A percentile compares a stretch with the other conserved stretches of the same genome.
Conservation (phyloP, 2,888 invertebrate genomes). For the Zaprionus lineosus region DNA sequence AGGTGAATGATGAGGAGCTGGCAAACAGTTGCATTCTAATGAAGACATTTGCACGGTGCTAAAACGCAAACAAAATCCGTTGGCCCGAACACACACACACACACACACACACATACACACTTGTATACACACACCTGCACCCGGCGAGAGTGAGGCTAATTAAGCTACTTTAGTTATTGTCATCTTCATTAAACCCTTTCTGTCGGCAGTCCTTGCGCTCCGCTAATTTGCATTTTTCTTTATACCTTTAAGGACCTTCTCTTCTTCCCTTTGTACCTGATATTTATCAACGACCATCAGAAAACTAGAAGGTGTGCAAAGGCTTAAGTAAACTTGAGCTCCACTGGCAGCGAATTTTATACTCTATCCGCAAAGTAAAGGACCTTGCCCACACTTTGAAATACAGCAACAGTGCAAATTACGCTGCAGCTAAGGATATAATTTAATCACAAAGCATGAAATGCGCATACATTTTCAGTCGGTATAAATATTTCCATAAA, state of each 20-base stretch:
- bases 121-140: conserved; percentile 4
- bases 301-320: too few relatives aligned
- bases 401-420: too few relatives aligned
- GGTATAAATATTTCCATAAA: too few relatives aligned
- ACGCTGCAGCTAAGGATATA: too few relatives aligned
- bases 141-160: conserved; percentile 42
- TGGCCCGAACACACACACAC: conserved; percentile 1
- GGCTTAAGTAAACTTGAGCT: too few relatives aligned
- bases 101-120: conserved; percentile 1
- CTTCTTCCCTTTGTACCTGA: background rate
- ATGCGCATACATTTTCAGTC: too few relatives aligned
- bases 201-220: background rate
- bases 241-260: background rate
- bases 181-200: conserved; percentile 6
- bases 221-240: conserved; percentile 6
- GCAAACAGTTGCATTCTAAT: conserved; percentile 67
- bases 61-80: conserved; percentile 1
- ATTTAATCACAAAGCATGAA: too few relatives aligned
- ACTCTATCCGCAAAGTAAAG: too few relatives aligned
- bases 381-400: too few relatives aligned
- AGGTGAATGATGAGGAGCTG: conserved; percentile 22
- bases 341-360: too few relatives aligned
- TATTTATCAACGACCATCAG: too few relatives aligned
- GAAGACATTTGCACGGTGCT: conserved; percentile 45
- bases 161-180: conserved; percentile 33